Evolutionary conservation across 2,888 invertebrate genomes (phyloP).

Genomic region (Syrphus vitripennis): DNA sequence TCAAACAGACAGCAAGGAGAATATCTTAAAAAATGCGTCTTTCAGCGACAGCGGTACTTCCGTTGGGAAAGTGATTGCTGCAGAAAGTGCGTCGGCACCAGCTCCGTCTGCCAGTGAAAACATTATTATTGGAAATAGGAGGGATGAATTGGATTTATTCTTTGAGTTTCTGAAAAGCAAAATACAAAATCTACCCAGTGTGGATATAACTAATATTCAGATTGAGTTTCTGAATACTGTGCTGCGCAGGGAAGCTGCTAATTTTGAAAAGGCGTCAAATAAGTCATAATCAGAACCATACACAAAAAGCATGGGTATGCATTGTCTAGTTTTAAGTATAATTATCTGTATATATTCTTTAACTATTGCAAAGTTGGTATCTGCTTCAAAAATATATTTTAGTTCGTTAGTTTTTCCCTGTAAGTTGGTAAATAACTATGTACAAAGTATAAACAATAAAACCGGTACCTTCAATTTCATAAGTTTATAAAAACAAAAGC

Average conservation of each 20-base stretch:
- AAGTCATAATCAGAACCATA: neutral
- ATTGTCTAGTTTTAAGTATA: no score
- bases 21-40: neutral
- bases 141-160: constrained; percentile 78
- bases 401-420: no score
- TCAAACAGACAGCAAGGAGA: neutral
- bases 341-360: no score
- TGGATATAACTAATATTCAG: constrained; percentile 78
- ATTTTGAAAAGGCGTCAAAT: neutral
- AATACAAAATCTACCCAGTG: constrained; percentile 77
- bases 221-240: constrained; percentile 79
- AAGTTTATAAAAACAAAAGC: no score
- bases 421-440: no score
- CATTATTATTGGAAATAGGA: neutral
- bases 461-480: no score
- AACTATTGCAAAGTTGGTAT: no score
- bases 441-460: no score
- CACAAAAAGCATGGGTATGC: neutral
- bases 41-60: neutral
- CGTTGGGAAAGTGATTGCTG: neutral
- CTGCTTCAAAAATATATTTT: no score
- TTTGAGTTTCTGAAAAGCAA: constrained; percentile 79
- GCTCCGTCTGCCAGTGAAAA: neutral
- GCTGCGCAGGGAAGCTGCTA: constrained; percentile 75
- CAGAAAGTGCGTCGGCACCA: neutral